Evolutionary conservation across 2,888 invertebrate genomes (phyloP).

Genomic region (Apantesis nais): DNA sequence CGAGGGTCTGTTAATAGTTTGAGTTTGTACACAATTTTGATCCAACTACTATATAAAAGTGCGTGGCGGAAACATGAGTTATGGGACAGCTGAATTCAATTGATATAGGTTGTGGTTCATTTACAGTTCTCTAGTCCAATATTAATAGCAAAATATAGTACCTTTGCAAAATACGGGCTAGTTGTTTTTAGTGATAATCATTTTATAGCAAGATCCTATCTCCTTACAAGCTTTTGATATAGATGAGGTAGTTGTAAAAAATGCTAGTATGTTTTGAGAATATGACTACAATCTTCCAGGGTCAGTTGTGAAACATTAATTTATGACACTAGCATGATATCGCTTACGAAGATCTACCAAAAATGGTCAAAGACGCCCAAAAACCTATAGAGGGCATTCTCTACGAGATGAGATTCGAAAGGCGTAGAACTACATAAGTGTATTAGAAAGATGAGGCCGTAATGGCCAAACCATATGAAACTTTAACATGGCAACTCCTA

Average conservation of each 20-base stretch:
- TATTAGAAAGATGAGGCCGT: neutral
- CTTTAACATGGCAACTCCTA: neutral
- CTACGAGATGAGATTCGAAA: neutral
- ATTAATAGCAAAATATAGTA: neutral
- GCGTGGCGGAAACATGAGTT: constrained; percentile 77
- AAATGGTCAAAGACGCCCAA: neutral
- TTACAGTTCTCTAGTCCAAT: constrained; percentile 3
- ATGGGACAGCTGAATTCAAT: constrained; percentile 53
- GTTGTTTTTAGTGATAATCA: neutral
- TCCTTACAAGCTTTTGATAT: no score
- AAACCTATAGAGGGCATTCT: neutral
- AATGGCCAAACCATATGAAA: neutral
- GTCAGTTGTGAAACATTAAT: neutral
- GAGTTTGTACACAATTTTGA: constrained; percentile 79
- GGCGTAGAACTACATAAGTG: neutral
- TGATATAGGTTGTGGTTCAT: constrained; percentile 41
- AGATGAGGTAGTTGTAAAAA: neutral
- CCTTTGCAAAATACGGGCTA: neutral
- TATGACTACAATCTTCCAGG: neutral
- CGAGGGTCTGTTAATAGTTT: constrained; percentile 77
- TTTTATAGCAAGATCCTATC: neutral
- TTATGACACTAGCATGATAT: neutral
- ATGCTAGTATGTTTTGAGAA: neutral
- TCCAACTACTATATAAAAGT: constrained; percentile 71
- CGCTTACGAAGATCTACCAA: neutral